Evolutionary conservation across 2,888 invertebrate species (phyloP).

Genomic region (Lagria hirta): DNA sequence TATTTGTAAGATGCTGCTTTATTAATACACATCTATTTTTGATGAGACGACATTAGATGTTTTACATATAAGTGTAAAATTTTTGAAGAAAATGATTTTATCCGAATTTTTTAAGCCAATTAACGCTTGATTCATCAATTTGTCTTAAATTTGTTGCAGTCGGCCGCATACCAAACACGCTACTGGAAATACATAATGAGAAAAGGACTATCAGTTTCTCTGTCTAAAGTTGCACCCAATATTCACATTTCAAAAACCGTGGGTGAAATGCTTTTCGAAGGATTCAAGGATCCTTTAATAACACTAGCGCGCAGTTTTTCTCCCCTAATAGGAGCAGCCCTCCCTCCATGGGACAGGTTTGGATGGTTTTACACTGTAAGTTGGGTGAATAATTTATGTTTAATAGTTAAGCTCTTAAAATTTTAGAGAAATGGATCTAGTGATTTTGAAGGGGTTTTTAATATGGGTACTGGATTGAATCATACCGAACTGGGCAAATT

Average conservation of each 20-base stretch:
- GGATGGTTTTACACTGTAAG: slow-evolving; percentile 80
- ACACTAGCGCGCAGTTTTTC: slow-evolving; percentile 65
- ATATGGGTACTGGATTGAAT: slow-evolving; percentile 70
- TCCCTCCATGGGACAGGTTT: slow-evolving; percentile 72
- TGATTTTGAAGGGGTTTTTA: slow-evolving; percentile 72
- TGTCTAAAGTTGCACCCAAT: slow-evolving; percentile 59
- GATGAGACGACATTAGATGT: too few species aligned
- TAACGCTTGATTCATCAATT: neutral
- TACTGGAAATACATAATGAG: slow-evolving; percentile 47
- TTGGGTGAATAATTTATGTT: slow-evolving; percentile 1
- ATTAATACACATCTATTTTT: too few species aligned
- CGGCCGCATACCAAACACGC: slow-evolving; percentile 10
- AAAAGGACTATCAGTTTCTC: slow-evolving; percentile 61
- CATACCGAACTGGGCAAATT: slow-evolving; percentile 70
- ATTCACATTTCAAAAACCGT: slow-evolving; percentile 65
- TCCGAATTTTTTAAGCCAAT: neutral
- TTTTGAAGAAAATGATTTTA: too few species aligned
- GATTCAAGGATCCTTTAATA: slow-evolving; percentile 75
- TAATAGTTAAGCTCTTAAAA: neutral
- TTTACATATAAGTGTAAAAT: too few species aligned
- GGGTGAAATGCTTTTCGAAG: slow-evolving; percentile 74
- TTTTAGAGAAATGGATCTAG: slow-evolving; percentile 74
- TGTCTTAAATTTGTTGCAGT: slow-evolving; percentile 10
- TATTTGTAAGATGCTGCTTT: too few species aligned
- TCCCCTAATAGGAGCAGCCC: slow-evolving; percentile 51